Conservation (phyloP, 2,888 invertebrate genomes). For the Thymelicus acteon region DNA sequence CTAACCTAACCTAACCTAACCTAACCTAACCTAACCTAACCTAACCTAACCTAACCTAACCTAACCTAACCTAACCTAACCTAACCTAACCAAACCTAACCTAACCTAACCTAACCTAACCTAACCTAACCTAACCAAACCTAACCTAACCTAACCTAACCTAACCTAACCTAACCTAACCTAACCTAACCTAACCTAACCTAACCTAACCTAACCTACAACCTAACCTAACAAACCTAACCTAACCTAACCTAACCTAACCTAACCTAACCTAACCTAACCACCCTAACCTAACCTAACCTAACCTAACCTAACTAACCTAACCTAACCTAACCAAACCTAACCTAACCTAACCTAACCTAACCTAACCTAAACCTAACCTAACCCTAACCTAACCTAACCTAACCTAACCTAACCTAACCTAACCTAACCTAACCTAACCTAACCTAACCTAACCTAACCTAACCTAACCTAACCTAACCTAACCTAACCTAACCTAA, state of each 20-base stretch:
- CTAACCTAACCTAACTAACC: no score
- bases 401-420: slow-evolving; percentile 40
- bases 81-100: slow-evolving; percentile 44
- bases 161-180: slow-evolving; percentile 33
- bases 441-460: slow-evolving; percentile 20
- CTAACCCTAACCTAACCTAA: slow-evolving; percentile 41
- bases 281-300: slow-evolving; percentile 41
- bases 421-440: slow-evolving; percentile 41
- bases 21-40: slow-evolving; percentile 21
- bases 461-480: no score
- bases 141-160: slow-evolving; percentile 33
- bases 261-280: slow-evolving; percentile 40
- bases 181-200: slow-evolving; percentile 33
- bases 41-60: slow-evolving; percentile 20
- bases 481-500: no score
- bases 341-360: slow-evolving; percentile 40
- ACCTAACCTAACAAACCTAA: slow-evolving; percentile 17
- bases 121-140: no score
- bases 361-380: slow-evolving; percentile 40
- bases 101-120: slow-evolving; percentile 42
- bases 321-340: slow-evolving; percentile 41
- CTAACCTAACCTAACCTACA: slow-evolving; percentile 33
- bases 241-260: slow-evolving; percentile 35
- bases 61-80: slow-evolving; percentile 39
- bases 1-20: slow-evolving; percentile 35